phyloP scores from a whole-genome alignment of 2,113 vertebrate genomes.

The Barbus barbus region DNA sequence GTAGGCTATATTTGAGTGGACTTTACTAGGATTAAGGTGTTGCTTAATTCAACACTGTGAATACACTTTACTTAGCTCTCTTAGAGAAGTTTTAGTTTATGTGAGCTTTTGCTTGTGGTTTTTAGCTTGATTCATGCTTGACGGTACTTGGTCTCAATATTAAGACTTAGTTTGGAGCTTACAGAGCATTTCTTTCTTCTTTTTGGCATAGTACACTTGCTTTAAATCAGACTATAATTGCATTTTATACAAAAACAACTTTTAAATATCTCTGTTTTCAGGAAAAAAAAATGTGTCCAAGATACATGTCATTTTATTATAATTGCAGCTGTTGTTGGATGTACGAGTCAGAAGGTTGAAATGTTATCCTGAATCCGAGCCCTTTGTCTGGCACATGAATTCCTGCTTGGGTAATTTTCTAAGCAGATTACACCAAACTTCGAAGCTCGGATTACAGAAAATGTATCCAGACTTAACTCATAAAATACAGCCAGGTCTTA shows the following conservation, averaged over 20 bases:
- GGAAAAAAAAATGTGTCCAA: too few species aligned
- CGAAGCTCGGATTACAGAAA: slow-evolving; percentile 51
- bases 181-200: neutral
- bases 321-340: neutral
- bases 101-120: slow-evolving; percentile 55
- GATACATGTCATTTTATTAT: neutral
- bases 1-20: neutral
- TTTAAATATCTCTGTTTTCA: too few species aligned
- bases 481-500: slow-evolving; percentile 37
- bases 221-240: neutral
- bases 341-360: slow-evolving; percentile 5
- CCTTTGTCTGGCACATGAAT: slow-evolving; percentile 35
- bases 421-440: slow-evolving; percentile 50
- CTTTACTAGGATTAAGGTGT: neutral
- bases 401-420: slow-evolving; percentile 49
- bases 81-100: slow-evolving; percentile 8
- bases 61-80: slow-evolving; percentile 20
- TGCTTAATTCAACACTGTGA: slow-evolving; percentile 15
- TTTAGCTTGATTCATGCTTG: slow-evolving; percentile 54
- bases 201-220: neutral
- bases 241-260: too few species aligned
- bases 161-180: neutral
- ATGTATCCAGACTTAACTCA: slow-evolving; percentile 39
- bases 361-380: slow-evolving; percentile 12
- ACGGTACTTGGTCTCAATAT: neutral